These are phyloP conservation scores for Macrostomum lignano DNA, from an alignment of 1,140 invertebrate genomes.

Conservation along the genomic window DNA sequence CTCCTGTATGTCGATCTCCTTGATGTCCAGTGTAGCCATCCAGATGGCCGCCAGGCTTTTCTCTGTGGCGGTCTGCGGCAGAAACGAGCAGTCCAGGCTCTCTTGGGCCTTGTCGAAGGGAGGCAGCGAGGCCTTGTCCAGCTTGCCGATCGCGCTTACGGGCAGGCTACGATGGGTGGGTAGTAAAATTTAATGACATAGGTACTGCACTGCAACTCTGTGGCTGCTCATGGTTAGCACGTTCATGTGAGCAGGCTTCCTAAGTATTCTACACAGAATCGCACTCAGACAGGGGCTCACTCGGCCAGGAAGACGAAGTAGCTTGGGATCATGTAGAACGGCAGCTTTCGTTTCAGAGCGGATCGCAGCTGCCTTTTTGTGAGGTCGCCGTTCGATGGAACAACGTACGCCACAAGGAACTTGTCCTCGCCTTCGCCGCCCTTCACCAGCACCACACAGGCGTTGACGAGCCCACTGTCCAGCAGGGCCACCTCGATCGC, in stretches of 20 bases:
- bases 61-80: constrained; percentile 23
- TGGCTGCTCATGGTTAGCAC: too few species aligned
- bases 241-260: too few species aligned
- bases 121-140: too few species aligned
- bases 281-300: too few species aligned
- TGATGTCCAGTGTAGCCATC: constrained; percentile 18
- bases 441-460: constrained; percentile 25
- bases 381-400: constrained; percentile 17
- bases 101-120: constrained; percentile 9
- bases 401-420: constrained; percentile 30
- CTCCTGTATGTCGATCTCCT: constrained; percentile 26
- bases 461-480: constrained; percentile 22
- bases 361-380: constrained; percentile 23
- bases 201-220: too few species aligned
- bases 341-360: constrained; percentile 27
- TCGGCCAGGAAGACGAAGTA: constrained; percentile 29
- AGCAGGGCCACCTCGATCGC: constrained; percentile 30
- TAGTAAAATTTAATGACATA: too few species aligned
- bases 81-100: constrained; percentile 13
- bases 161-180: too few species aligned
- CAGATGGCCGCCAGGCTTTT: constrained; percentile 21
- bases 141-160: constrained; percentile 8
- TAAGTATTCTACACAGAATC: too few species aligned
- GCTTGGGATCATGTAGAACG: constrained; percentile 33
- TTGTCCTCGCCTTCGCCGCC: constrained; percentile 32